A percentile compares a stretch with the other conserved stretches of the same genome.
Evolutionary conservation across 2,888 invertebrate genomes (phyloP).

Genomic region (Empis stercorea): DNA sequence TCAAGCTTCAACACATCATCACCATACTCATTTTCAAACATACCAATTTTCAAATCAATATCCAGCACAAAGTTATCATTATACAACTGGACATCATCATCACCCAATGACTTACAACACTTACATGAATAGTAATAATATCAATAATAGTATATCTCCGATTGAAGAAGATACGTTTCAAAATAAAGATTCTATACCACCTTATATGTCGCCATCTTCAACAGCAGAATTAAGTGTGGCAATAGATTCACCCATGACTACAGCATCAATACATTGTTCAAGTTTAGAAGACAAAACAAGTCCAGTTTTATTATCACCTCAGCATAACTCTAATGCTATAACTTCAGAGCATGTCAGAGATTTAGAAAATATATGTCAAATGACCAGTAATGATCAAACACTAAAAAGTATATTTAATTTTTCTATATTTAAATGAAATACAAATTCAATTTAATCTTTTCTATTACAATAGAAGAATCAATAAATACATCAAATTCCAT

Average conservation of each 20-base stretch:
- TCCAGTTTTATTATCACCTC: neutral
- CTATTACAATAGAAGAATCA: neutral
- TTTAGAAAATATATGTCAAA: constrained; percentile 20
- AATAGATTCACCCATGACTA: neutral
- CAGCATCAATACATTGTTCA: neutral
- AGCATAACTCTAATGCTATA: constrained; percentile 1
- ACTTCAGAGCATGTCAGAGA: constrained; percentile 23
- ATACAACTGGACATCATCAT: neutral
- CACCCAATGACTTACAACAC: too few relatives aligned
- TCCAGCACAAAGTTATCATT: constrained; percentile 14
- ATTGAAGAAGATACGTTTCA: neutral
- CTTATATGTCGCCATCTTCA: constrained; percentile 14
- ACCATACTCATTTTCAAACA: constrained; percentile 12
- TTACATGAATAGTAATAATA: neutral
- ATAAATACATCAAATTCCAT: constrained; percentile 12
- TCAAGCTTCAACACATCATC: constrained; percentile 9
- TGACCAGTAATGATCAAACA: constrained; percentile 9
- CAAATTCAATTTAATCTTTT: neutral
- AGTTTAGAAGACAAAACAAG: constrained; percentile 4
- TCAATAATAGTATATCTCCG: constrained; percentile 4
- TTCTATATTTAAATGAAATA: neutral
- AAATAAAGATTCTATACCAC: neutral
- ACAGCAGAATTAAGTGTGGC: constrained; percentile 3
- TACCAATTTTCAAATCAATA: constrained; percentile 12
- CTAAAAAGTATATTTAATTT: constrained; percentile 7